Percentiles rank a stretch among this genome's conserved stretches.
phyloP scores from a whole-genome alignment of 2,888 invertebrate species.

The Apoda limacodes region DNA sequence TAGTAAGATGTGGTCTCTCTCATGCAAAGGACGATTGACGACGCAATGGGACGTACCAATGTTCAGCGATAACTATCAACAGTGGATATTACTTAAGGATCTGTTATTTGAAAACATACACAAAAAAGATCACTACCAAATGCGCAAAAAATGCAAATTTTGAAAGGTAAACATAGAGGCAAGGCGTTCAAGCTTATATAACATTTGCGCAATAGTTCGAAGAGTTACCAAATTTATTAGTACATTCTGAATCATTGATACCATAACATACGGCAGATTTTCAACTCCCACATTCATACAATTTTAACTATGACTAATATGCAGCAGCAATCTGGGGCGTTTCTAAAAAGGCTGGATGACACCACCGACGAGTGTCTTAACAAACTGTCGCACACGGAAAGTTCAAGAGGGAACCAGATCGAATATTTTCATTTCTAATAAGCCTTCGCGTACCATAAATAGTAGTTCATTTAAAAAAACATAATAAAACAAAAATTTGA shows the following conservation, averaged over 20 bases:
- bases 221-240: slow-evolving; percentile 18
- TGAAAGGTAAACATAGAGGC: slow-evolving; percentile 16
- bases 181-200: slow-evolving; percentile 21
- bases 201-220: slow-evolving; percentile 19
- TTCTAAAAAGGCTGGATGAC: slow-evolving; percentile 2
- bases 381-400: too few relatives aligned
- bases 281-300: slow-evolving; percentile 11
- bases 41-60: too few relatives aligned
- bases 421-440: too few relatives aligned
- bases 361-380: slow-evolving; percentile 1
- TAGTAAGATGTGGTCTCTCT: slow-evolving; percentile 17
- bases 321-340: slow-evolving; percentile 9
- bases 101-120: slow-evolving; percentile 20
- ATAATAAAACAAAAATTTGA: too few relatives aligned
- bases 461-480: too few relatives aligned
- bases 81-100: slow-evolving; percentile 18
- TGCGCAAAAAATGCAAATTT: too few relatives aligned
- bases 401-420: too few relatives aligned
- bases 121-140: slow-evolving; percentile 14
- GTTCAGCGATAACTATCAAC: slow-evolving; percentile 16
- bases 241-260: slow-evolving; percentile 15
- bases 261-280: slow-evolving; percentile 11
- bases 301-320: slow-evolving; percentile 14
- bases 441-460: too few relatives aligned
- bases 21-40: slow-evolving; percentile 15